These are phyloP conservation scores for Pollimyrus isidori DNA, from an alignment of 2,113 vertebrate genomes.

Conservation along the genomic window DNA sequence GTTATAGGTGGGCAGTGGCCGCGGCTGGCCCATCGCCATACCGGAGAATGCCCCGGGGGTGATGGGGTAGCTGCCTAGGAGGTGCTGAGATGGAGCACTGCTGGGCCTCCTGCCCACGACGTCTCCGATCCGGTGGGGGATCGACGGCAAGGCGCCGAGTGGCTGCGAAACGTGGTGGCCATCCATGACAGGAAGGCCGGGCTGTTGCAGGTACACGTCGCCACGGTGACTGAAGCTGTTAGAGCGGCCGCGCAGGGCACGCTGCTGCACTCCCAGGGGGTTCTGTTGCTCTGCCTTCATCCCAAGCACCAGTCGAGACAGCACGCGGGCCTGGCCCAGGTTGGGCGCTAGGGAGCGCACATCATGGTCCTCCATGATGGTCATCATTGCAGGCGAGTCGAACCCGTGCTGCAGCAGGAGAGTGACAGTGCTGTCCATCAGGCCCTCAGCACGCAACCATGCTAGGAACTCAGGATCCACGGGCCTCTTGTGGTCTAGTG, in stretches of 20 bases:
- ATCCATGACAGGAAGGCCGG: slow-evolving; percentile 55
- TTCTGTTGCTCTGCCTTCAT: slow-evolving; percentile 52
- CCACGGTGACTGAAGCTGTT: slow-evolving; percentile 81
- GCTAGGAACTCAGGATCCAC: slow-evolving; percentile 68
- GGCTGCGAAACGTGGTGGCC: slow-evolving; percentile 53
- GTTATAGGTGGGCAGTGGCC: slow-evolving; percentile 54
- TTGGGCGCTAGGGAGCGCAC: slow-evolving; percentile 81
- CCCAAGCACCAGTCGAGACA: slow-evolving; percentile 70
- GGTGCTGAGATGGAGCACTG: slow-evolving; percentile 84
- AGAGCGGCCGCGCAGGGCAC: slow-evolving; percentile 64
- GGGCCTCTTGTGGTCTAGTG: slow-evolving; percentile 57
- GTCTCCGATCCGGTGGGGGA: slow-evolving; percentile 66
- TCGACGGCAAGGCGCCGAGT: slow-evolving; percentile 46
- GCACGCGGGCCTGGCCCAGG: slow-evolving; percentile 78
- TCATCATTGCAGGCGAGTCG: slow-evolving; percentile 70
- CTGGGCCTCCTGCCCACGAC: slow-evolving; percentile 72
- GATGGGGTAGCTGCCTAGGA: slow-evolving; percentile 73
- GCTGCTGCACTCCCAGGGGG: slow-evolving; percentile 22
- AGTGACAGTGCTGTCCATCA: slow-evolving; percentile 75
- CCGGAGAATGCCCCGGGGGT: slow-evolving; percentile 45
- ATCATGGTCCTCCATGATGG: slow-evolving; percentile 88
- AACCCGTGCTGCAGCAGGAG: slow-evolving; percentile 87
- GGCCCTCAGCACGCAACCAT: slow-evolving; percentile 69
- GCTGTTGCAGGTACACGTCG: slow-evolving; percentile 59
- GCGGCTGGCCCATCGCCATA: slow-evolving; percentile 37